Base-by-base conservation (phyloP, 2,888 invertebrate species). In the Augochlorella aurata region DNA sequence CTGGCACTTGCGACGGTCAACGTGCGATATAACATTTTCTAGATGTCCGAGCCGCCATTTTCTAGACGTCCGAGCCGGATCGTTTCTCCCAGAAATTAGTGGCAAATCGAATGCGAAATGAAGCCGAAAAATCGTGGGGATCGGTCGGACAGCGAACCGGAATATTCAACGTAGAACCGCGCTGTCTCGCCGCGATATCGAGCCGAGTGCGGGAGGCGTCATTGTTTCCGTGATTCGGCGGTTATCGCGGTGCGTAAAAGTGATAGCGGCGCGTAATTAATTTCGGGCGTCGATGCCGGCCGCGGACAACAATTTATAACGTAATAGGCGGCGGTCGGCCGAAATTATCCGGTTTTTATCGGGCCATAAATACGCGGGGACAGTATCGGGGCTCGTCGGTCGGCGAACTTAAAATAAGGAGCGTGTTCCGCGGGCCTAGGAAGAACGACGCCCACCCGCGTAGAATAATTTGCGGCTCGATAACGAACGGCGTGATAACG, bases 311-410 rank as follows among this genome's bases (percentile, higher is more conserved):
- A 75, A 82, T 82, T 82, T 82, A 81, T 76, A 72, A 82, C 71
- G 82, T 80, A 82, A 80, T 72, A 80, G 79, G 74, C 65, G 79
- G 38, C 61, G 79, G 21, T 18, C 58, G n/a, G 74, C 52, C 70
- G 49, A 68, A 80, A 82, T 80, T 80, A 82, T 82, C 82, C 71
- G 72, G 52, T 80, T 82, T 82, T 82, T 82, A 77, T 77, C 82
- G 77, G 68, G 45, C 77, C 80, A 74, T 82, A 82, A 81, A 81
- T 82, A 81, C 76, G 80, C 76, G 44, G 1, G 50, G 74, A 71
- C 52, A 58, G 58, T 79, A 74, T 71, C 74, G 50, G 50, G 44
- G 16, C 45, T 16, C 44, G 47, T 52, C 47, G 70, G 38, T 18
- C 10, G 38, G 63, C 71, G 54, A 61, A 16, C 61, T 74, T 54